Base-by-base conservation (phyloP, 1,140 invertebrate genomes). In the Archivesica marissinica region DNA sequence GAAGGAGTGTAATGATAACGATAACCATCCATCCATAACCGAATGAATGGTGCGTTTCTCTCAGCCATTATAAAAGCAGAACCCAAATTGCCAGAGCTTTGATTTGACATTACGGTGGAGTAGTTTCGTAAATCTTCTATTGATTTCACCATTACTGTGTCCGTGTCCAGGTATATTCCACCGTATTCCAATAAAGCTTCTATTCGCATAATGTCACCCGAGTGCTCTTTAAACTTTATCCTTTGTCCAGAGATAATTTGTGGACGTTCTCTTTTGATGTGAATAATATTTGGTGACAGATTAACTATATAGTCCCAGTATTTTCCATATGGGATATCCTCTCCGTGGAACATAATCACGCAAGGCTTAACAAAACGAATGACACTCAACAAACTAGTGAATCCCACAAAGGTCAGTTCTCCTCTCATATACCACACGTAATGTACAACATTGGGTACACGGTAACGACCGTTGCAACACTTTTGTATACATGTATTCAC, bases 301-400 rank as follows among this genome's bases (percentile, higher is more conserved):
- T 15, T 17, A 0, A 47, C 28, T 23, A 83, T 72, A 30, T 11
- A 38, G 7, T 61, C 35, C 80, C 80, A 83, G 35, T 83, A 83
- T 0, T 47, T n/a, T 23, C 80, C 80, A 15, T n/a, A 28, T 4
- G 80, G 80, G 7, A 47, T 11, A 3, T 39, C 20, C 6, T 83
- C 68, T 1, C 80, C 80, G 17, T 83, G 80, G 15, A 75, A 35
- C 3, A 83, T 13, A 23, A 83, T 74, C 2, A 64, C 23, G 39
- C 80, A 83, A 3, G 70, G 52, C 38, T 30, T 61, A 15, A 83
- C 30, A 23, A 83, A 75, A 17, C 68, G 54, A 2, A 61, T 28
- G 64, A 41, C 80, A 83, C 80, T 83, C 17, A 83, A 33, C 23
- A 64, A 56, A 28, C 80, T 83, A 20, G 75, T 15, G 47, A 83